Percentiles rank a stretch among this genome's conserved stretches.
Conservation (phyloP, 2,797 vertebrate species). For the Furcifer pardalis region DNA sequence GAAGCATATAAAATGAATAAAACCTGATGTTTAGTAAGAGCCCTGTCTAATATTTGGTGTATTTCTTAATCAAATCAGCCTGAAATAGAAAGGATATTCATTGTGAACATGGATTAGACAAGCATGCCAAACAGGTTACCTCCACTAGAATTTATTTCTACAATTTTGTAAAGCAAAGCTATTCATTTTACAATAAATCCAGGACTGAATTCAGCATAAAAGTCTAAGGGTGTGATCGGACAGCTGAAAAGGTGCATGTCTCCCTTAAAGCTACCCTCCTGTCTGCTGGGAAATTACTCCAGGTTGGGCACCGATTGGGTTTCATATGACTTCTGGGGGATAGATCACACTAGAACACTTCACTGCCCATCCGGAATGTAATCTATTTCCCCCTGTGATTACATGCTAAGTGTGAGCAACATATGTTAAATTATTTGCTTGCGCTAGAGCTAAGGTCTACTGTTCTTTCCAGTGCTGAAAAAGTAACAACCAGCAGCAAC, state of each 20-base stretch:
- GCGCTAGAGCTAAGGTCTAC: too few relatives aligned
- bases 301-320: too few relatives aligned
- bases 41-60: background rate
- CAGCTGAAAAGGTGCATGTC: too few relatives aligned
- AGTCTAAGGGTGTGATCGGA: background rate
- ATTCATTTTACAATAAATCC: background rate
- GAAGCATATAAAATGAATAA: constrained; percentile 13
- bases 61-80: constrained; percentile 5
- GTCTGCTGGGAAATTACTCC: too few relatives aligned
- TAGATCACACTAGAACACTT: too few relatives aligned
- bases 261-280: too few relatives aligned
- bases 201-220: background rate
- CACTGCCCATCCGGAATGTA: too few relatives aligned
- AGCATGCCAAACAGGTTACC: constrained; percentile 16
- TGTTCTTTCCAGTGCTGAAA: background rate
- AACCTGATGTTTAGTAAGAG: constrained; percentile 1
- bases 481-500: background rate
- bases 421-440: too few relatives aligned
- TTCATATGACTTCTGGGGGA: too few relatives aligned
- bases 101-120: constrained; percentile 17
- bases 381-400: too few relatives aligned
- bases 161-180: background rate
- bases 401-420: too few relatives aligned
- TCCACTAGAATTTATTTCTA: background rate
- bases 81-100: constrained; percentile 7